Conservation (phyloP, 1,140 invertebrate genomes). For the Archegozetes longisetosus region DNA sequence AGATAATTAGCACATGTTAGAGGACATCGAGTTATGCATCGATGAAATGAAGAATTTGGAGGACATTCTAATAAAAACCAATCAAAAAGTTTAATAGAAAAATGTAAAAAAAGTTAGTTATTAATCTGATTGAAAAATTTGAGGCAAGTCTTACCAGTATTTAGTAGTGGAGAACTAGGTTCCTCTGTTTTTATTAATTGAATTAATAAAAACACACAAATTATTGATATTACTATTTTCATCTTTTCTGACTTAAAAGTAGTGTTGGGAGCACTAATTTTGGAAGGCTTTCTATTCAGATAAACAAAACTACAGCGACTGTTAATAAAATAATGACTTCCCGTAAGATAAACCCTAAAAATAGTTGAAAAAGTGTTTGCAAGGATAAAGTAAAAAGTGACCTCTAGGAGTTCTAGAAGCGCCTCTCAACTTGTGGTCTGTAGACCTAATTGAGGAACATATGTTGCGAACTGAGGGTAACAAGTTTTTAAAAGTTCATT, state of each 20-base stretch:
- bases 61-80: conserved; percentile 13
- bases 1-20: conserved; percentile 9
- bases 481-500: too few species aligned
- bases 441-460: not conserved
- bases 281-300: too few species aligned
- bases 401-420: not conserved
- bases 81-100: too few species aligned
- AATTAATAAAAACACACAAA: not conserved
- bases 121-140: too few species aligned
- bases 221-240: not conserved
- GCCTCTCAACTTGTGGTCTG: not conserved
- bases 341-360: not conserved
- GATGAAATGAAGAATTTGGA: conserved; percentile 4
- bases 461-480: too few species aligned
- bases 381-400: not conserved
- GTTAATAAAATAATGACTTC: too few species aligned
- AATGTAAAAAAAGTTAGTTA: too few species aligned
- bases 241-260: not conserved
- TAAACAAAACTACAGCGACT: too few species aligned
- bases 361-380: not conserved
- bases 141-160: not conserved
- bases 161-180: not conserved
- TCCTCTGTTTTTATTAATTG: not conserved
- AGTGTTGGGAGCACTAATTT: too few species aligned
- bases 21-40: conserved; percentile 12